These are phyloP conservation scores for Macrobrachium nipponense DNA, from an alignment of 1,140 invertebrate genomes.

Conservation along the genomic window DNA sequence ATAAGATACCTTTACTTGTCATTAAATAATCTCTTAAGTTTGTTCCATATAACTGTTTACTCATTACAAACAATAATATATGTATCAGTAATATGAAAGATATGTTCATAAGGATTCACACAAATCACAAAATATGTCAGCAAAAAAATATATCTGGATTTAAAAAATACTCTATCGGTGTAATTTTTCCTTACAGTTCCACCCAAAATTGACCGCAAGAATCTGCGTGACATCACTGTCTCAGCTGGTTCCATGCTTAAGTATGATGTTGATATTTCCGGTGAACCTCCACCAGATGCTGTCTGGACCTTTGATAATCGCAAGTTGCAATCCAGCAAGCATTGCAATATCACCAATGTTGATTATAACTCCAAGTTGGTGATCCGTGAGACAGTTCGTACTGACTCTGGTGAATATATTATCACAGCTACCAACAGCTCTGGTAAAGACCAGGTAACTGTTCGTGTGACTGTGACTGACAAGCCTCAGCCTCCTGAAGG, in stretches of 20 bases:
- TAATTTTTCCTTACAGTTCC: conserved; percentile 76
- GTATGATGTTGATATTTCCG: conserved; percentile 89
- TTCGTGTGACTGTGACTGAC: conserved; percentile 92
- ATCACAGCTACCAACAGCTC: conserved; percentile 86
- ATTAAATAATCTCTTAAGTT: too few relatives aligned
- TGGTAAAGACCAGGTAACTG: conserved; percentile 88
- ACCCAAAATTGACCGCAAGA: conserved; percentile 94
- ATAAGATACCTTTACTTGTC: too few relatives aligned
- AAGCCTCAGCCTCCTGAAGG: conserved; percentile 89
- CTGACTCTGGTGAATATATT: conserved; percentile 90
- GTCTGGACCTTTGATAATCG: conserved; percentile 85
- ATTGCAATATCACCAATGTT: conserved; percentile 82
- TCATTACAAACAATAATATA: too few relatives aligned
- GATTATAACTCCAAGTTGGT: conserved; percentile 91
- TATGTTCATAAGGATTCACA: too few relatives aligned
- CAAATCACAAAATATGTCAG: too few relatives aligned
- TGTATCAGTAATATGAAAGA: too few relatives aligned
- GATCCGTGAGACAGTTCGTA: conserved; percentile 82
- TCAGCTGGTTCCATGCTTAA: conserved; percentile 93
- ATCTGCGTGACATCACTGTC: conserved; percentile 87
- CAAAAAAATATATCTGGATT: too few relatives aligned
- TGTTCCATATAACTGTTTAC: too few relatives aligned
- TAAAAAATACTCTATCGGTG: not conserved
- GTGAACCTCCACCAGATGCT: conserved; percentile 90
- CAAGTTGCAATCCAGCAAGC: conserved; percentile 73